These are phyloP conservation scores for Harpalus rufipes DNA, from an alignment of 2,888 invertebrate species.

Conservation along the genomic window DNA sequence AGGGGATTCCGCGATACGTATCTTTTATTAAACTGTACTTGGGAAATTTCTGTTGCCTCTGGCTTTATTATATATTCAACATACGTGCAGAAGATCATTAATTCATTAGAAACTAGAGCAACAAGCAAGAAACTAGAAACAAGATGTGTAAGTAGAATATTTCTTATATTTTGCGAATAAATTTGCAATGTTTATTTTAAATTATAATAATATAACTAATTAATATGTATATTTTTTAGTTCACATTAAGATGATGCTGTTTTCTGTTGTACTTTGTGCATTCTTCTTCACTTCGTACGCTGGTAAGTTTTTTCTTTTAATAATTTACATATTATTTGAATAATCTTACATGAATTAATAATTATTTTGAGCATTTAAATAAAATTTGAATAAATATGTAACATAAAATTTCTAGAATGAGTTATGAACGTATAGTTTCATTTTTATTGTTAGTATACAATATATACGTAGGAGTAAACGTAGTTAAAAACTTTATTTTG, in stretches of 20 bases:
- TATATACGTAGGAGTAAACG: background rate
- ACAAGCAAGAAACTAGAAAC: conserved; percentile 3
- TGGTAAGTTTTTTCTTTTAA: conserved; percentile 18
- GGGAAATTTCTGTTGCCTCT: background rate
- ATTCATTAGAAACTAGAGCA: background rate
- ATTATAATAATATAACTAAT: background rate
- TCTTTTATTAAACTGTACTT: background rate
- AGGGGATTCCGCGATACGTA: conserved; percentile 6
- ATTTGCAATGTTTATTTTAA: background rate
- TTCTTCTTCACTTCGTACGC: background rate
- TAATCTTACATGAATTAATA: background rate
- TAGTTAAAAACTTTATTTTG: background rate
- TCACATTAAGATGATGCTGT: conserved; percentile 22
- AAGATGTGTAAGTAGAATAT: conserved; percentile 15
- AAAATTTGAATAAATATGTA: background rate
- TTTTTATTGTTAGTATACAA: too few species aligned
- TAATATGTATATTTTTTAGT: conserved; percentile 1
- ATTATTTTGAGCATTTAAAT: background rate
- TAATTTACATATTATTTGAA: background rate
- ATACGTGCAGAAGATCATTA: background rate
- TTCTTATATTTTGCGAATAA: background rate
- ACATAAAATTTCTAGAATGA: background rate
- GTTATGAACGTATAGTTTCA: too few species aligned
- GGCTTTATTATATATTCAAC: conserved; percentile 1
- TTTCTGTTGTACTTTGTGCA: conserved; percentile 11